Percentiles rank a stretch among this genome's conserved stretches.
Conservation (phyloP, 2,797 vertebrate genomes). For the Typhlichthys eigenmanni region DNA sequence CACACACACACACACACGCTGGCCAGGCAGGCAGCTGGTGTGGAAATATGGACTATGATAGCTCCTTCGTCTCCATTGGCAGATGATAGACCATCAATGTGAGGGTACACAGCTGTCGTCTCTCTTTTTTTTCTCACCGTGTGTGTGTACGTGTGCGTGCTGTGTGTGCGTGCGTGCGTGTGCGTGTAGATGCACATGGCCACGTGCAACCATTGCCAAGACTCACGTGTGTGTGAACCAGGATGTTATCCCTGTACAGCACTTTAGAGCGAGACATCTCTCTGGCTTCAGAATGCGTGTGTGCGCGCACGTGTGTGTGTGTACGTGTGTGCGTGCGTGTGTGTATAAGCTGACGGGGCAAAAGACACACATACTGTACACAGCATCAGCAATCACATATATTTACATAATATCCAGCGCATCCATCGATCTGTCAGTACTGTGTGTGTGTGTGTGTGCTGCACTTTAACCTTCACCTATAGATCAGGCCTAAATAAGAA, state of each 20-base stretch:
- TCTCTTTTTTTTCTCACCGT: constrained; percentile 14
- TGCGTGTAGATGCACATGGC: background rate
- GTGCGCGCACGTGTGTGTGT: background rate
- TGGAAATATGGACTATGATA: constrained; percentile 54
- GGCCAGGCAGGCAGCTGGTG: constrained; percentile 60
- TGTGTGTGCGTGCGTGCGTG: constrained; percentile 5
- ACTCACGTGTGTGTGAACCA: background rate
- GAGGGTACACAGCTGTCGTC: constrained; percentile 62
- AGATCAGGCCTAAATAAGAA: constrained; percentile 48
- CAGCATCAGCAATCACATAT: constrained; percentile 51
- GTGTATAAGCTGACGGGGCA: background rate
- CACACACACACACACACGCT: constrained; percentile 14
- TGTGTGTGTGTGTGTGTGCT: constrained; percentile 17
- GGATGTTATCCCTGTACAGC: background rate
- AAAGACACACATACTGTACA: constrained; percentile 11
- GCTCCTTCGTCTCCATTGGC: constrained; percentile 60
- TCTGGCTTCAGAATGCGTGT: no score
- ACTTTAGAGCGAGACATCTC: no score
- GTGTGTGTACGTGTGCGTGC: no score
- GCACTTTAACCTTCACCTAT: constrained; percentile 62
- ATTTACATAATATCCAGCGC: constrained; percentile 26
- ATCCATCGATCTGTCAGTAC: constrained; percentile 19
- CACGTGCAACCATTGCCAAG: no score
- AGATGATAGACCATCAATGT: constrained; percentile 61
- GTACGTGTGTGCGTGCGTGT: constrained; percentile 7